Conservation (phyloP, 2,113 vertebrate species). For the Brachirus orientalis region DNA sequence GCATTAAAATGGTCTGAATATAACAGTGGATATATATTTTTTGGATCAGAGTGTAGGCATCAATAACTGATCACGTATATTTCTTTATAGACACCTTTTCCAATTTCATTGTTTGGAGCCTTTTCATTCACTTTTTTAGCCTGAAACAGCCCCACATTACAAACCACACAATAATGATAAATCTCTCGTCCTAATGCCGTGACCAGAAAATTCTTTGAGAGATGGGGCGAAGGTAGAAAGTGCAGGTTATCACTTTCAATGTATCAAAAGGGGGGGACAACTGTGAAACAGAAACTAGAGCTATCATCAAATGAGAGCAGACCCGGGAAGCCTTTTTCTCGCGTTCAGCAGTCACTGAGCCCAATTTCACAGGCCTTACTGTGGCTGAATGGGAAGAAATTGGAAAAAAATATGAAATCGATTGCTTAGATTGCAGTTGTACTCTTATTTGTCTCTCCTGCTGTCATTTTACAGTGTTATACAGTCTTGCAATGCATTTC, state of each 20-base stretch:
- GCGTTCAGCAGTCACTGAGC: conserved; percentile 81
- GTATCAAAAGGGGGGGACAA: conserved; percentile 67
- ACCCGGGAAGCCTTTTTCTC: conserved; percentile 77
- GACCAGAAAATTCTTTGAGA: conserved; percentile 42
- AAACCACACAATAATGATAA: conserved; percentile 45
- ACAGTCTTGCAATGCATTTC: conserved; percentile 77
- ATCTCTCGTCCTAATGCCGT: conserved; percentile 57
- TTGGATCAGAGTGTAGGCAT: conserved; percentile 7
- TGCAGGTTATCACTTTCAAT: conserved; percentile 71
- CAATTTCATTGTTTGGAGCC: conserved; percentile 32
- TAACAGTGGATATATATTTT: neutral
- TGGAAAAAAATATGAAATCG: conserved; percentile 87
- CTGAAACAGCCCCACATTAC: conserved; percentile 29
- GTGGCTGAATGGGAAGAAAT: conserved; percentile 83
- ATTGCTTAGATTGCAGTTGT: conserved; percentile 88
- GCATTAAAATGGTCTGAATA: neutral
- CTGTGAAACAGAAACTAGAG: conserved; percentile 80
- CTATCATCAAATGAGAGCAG: conserved; percentile 73
- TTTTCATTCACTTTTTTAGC: conserved; percentile 9
- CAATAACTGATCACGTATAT: conserved; percentile 22
- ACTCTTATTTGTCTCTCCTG: conserved; percentile 87
- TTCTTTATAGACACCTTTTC: conserved; percentile 22
- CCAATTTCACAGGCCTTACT: conserved; percentile 89
- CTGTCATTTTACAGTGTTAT: conserved; percentile 81
- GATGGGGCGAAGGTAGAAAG: conserved; percentile 44